Percentiles rank a stretch among this genome's conserved stretches.
phyloP scores from a whole-genome alignment of 2,113 vertebrate species.

The Cranoglanis bouderius region DNA sequence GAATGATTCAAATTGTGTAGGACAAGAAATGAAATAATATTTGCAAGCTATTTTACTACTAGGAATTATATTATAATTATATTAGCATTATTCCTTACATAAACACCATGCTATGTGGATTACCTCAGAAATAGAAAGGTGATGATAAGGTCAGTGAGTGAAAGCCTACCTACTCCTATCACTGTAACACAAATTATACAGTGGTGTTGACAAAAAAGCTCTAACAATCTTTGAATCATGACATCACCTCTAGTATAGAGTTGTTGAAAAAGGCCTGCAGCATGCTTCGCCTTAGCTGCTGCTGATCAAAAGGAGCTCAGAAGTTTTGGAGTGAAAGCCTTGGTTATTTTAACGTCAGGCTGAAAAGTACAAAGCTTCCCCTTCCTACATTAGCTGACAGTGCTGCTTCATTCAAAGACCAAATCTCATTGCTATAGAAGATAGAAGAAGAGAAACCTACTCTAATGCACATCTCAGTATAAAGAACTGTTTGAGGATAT shows the following conservation, averaged over 20 bases:
- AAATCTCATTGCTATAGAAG: not conserved
- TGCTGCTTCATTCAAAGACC: constrained; percentile 34
- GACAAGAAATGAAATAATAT: not conserved
- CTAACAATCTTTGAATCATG: not conserved
- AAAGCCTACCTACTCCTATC: not conserved
- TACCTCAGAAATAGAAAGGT: not conserved
- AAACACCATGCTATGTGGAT: not conserved
- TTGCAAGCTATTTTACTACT: not conserved
- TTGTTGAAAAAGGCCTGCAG: constrained; percentile 6
- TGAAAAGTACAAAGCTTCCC: constrained; percentile 46
- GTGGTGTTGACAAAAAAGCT: not conserved
- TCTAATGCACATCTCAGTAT: not conserved
- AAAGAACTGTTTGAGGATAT: not conserved
- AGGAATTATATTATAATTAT: too few species aligned
- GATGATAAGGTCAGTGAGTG: not conserved
- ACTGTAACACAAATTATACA: not conserved
- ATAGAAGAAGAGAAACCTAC: not conserved
- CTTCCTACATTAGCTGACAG: constrained; percentile 26
- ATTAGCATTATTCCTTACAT: not conserved
- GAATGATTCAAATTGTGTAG: not conserved
- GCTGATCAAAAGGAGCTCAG: constrained; percentile 47
- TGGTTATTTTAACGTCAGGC: constrained; percentile 32
- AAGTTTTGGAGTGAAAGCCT: constrained; percentile 16
- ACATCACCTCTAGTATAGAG: not conserved
- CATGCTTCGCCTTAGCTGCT: not conserved